Evolutionary conservation across 2,797 vertebrate genomes (phyloP).

Genomic region (Netta rufina): DNA sequence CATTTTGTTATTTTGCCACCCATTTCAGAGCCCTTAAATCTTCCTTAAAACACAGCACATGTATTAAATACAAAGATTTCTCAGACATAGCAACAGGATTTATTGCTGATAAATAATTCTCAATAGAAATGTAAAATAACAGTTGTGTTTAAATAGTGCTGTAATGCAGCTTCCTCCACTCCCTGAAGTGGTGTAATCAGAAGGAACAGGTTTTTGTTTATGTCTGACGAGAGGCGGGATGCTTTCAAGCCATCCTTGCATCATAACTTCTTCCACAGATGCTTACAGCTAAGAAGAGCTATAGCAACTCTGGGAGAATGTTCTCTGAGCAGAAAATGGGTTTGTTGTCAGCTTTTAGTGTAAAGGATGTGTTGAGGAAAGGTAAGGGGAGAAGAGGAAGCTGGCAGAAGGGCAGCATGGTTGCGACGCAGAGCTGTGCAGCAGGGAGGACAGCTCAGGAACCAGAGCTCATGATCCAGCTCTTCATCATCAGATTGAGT

Average conservation of each 20-base stretch:
- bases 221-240: fast-evolving
- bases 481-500: neutral
- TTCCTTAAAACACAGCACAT: fast-evolving
- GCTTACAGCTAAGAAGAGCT: neutral
- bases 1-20: neutral
- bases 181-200: neutral
- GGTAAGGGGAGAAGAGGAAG: neutral
- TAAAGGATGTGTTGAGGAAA: fast-evolving
- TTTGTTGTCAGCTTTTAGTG: neutral
- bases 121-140: neutral
- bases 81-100: neutral
- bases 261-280: neutral
- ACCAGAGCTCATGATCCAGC: fast-evolving
- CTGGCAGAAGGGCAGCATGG: neutral
- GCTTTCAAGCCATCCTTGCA: neutral
- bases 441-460: neutral
- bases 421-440: fast-evolving
- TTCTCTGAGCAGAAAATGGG: neutral
- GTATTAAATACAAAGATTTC: neutral
- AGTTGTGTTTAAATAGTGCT: neutral
- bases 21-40: fast-evolving
- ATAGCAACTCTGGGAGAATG: neutral
- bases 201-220: neutral
- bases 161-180: neutral
- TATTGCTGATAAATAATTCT: neutral